A percentile compares a stretch with the other conserved stretches of the same genome.
Evolutionary conservation across 2,113 vertebrate genomes (phyloP).

Genomic region (Hiodon tergisus): DNA sequence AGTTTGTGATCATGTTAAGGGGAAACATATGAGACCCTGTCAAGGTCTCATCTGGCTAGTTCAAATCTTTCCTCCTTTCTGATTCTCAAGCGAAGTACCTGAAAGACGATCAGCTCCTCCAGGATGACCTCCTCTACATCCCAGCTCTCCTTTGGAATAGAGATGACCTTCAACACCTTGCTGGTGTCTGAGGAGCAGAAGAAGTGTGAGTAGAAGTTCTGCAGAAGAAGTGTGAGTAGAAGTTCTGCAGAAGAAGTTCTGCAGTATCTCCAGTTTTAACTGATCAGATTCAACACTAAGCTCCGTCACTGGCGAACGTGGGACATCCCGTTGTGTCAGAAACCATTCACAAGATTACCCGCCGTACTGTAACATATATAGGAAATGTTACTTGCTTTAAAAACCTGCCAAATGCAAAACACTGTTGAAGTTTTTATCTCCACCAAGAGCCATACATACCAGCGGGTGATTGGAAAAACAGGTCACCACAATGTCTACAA

Average conservation of each 20-base stretch:
- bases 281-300: no score
- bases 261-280: no score
- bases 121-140: constrained; percentile 64
- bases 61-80: neutral
- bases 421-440: neutral
- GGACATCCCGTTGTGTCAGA: no score
- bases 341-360: no score
- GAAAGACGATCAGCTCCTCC: constrained; percentile 69
- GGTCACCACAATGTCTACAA: no score
- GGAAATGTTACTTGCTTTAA: no score
- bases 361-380: no score
- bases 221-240: neutral
- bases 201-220: no score
- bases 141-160: constrained; percentile 48
- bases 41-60: neutral
- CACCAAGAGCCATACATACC: neutral
- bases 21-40: constrained; percentile 28
- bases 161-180: constrained; percentile 70
- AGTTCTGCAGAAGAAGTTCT: neutral
- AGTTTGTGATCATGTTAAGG: constrained; percentile 16
- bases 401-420: neutral
- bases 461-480: no score
- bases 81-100: constrained; percentile 50
- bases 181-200: constrained; percentile 60
- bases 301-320: no score